Evolutionary conservation across 1,140 invertebrate species (phyloP).

Genomic region (Heliconius congener): DNA sequence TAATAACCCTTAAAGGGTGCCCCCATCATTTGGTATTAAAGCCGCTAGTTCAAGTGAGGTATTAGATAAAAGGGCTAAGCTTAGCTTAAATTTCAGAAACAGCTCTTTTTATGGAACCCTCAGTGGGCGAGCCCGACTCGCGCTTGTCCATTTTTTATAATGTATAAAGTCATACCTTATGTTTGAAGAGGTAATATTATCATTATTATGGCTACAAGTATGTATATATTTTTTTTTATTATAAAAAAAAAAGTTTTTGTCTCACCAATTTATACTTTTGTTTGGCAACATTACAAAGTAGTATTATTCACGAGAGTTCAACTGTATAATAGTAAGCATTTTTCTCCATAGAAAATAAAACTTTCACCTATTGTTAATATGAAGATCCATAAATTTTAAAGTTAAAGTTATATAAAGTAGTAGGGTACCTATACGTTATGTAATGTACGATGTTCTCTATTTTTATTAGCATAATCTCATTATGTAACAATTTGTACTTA

Average conservation of each 20-base stretch:
- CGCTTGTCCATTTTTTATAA: no score
- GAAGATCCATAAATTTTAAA: neutral
- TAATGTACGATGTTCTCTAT: neutral
- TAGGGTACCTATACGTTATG: neutral
- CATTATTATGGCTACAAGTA: no score
- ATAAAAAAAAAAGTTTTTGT: neutral
- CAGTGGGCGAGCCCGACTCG: no score
- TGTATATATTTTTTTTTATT: neutral
- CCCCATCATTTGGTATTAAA: no score
- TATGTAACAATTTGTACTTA: neutral
- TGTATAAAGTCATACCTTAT: no score
- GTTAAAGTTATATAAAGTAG: neutral
- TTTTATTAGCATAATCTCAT: neutral
- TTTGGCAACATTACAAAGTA: neutral
- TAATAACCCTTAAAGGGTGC: no score
- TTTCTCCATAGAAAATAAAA: neutral
- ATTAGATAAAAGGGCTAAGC: no score
- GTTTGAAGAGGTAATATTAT: no score
- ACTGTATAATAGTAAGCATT: slow-evolving; percentile 1
- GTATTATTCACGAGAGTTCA: neutral
- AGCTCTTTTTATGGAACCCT: no score
- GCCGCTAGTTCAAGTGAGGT: no score
- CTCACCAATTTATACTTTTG: neutral
- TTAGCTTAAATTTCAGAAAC: no score
- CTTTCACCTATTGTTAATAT: slow-evolving; percentile 13